These are phyloP conservation scores for Nowickia ferox DNA, from an alignment of 2,888 invertebrate genomes.

Conservation along the genomic window DNA sequence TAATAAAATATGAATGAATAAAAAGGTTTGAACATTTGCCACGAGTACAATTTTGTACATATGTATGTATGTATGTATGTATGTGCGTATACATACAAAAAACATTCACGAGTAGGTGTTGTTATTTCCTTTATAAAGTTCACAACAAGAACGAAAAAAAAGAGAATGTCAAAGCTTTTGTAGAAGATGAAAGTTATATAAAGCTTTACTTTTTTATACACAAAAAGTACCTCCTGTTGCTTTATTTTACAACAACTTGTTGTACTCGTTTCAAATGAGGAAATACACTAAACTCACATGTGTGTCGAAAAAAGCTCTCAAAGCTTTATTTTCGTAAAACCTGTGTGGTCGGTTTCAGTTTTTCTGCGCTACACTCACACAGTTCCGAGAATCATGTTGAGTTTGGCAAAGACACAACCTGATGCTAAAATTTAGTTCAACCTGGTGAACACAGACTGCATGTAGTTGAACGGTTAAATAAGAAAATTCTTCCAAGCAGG, in stretches of 20 bases:
- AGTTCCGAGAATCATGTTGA: conserved; percentile 55
- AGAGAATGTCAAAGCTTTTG: conserved; percentile 49
- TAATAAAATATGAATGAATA: conserved; percentile 49
- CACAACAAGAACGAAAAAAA: neutral
- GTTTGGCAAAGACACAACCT: conserved; percentile 76
- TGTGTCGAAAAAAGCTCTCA: conserved; percentile 16
- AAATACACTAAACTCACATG: neutral
- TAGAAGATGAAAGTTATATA: conserved; percentile 45
- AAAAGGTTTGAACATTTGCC: conserved; percentile 13
- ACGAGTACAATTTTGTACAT: neutral
- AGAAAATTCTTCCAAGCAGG: conserved; percentile 65
- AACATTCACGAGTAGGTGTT: conserved; percentile 50
- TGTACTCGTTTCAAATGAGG: conserved; percentile 49
- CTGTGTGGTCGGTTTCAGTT: conserved; percentile 33
- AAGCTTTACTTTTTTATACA: conserved; percentile 32
- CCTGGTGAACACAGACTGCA: conserved; percentile 80
- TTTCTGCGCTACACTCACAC: conserved; percentile 24
- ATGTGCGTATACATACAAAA: neutral
- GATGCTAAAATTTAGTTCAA: conserved; percentile 80
- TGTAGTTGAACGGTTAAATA: conserved; percentile 82
- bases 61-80: neutral
- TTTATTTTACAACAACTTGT: conserved; percentile 66
- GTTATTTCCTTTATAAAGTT: neutral
- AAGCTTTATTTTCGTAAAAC: conserved; percentile 40
- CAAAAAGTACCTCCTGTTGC: conserved; percentile 68